Evolutionary conservation across 2,797 vertebrate species (phyloP), one percentile per base, ranked within the genome.

Genomic region (Rhodeus uyekii): DNA sequence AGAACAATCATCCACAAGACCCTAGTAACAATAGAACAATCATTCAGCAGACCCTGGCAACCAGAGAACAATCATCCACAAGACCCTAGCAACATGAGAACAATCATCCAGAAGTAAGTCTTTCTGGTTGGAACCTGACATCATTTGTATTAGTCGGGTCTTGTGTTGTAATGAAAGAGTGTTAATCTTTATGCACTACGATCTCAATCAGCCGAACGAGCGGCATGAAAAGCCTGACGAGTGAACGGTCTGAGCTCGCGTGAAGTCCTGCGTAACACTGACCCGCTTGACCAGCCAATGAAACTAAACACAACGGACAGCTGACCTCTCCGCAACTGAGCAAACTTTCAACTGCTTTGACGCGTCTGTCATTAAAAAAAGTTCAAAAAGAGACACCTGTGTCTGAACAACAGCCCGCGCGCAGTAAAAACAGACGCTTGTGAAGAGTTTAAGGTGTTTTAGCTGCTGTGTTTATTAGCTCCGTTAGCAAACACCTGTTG

Each of bases 401-500:
- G 4, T 24, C 48, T 4, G 19, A 60, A 48, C 29, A 24, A 1
- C 2, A 0, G 3, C 53, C 8, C 1, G 42, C 8, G 5, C 19
- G 39, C 18, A 5, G 12, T 1, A 19, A 6, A 24, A 61, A 27
- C 74, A 19, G 8, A 13, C 32, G 38, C 18, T 34, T 12, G 27
- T 8, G 7, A 10, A 22, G 32, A 22, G 9, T 80, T 46, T n/a
- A 24, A 16, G 8, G 48, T 42, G 7, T 50, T 44, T 46, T 73
- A 64, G 79, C 58, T 2, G 42, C 44, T 64, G 14, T 8, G 63
- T 76, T 76, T 58, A 82, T 82, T 82, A 82, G 80, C 80, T 13
- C 32, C 5, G 64, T 60, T 83, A 76, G 75, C 73, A 75, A 65
- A 81, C 80, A 81, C 80, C 71, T 81, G 80, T 55, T 81, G 71